These are phyloP conservation scores for Loriculus beryllinus DNA, from an alignment of 2,797 vertebrate genomes.

Conservation along the genomic window DNA sequence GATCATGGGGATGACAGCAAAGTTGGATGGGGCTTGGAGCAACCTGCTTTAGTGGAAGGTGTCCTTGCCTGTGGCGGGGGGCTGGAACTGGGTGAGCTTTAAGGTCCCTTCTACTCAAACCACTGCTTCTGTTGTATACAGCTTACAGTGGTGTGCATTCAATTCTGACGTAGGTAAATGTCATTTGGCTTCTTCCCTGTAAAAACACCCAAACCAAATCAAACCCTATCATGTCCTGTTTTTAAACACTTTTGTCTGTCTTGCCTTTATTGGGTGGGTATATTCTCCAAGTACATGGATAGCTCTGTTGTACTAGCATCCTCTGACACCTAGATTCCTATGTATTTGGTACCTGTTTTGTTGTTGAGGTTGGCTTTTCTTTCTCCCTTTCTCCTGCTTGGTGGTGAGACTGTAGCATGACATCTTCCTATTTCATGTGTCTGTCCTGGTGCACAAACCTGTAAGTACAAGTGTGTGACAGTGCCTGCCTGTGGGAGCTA, in stretches of 20 bases:
- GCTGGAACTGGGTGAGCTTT: background rate
- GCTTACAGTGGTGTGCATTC: fast-evolving
- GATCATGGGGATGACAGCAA: background rate
- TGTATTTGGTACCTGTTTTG: background rate
- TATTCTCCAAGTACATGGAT: fast-evolving
- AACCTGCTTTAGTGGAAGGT: background rate
- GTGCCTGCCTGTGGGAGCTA: background rate
- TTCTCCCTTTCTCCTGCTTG: fast-evolving
- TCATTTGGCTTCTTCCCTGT: background rate
- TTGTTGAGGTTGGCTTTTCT: background rate
- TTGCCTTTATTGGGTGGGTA: background rate
- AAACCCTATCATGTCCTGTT: background rate
- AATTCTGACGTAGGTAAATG: background rate
- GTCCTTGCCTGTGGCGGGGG: background rate
- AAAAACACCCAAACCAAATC: too few species aligned
- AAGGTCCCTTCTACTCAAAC: background rate
- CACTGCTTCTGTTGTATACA: background rate
- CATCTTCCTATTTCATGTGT: background rate
- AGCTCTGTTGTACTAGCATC: background rate
- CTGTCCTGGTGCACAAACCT: background rate
- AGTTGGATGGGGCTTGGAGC: background rate
- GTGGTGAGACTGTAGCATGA: background rate
- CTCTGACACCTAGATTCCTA: background rate
- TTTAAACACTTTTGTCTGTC: background rate
- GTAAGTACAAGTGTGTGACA: fast-evolving